phyloP scores from a whole-genome alignment of 1,140 invertebrate genomes.

The Brachionus sp. region DNA sequence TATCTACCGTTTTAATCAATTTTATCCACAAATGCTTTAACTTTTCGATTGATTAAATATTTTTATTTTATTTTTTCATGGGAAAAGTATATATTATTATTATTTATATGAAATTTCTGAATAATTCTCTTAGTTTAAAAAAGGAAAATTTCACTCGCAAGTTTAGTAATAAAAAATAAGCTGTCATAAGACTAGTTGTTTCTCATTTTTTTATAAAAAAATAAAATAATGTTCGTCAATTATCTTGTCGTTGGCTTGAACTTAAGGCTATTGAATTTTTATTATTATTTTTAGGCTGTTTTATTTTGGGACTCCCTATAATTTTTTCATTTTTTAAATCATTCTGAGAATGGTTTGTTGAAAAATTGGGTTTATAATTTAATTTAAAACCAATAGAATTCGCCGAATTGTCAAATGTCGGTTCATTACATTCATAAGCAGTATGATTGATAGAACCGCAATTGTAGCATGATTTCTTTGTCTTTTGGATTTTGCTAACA shows the following conservation, averaged over 20 bases:
- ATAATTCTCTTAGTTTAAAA: no score
- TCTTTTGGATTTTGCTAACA: not conserved
- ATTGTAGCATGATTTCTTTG: conserved; percentile 37
- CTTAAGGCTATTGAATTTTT: not conserved
- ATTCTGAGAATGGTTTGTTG: not conserved
- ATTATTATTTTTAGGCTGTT: not conserved
- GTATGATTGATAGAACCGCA: conserved; percentile 14
- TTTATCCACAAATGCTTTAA: no score
- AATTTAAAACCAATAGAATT: conserved; percentile 17
- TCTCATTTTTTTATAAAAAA: no score
- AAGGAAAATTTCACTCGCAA: no score
- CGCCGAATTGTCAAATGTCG: not conserved
- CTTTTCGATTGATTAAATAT: no score
- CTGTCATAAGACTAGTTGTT: no score
- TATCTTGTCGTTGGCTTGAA: not conserved
- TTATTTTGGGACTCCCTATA: not conserved
- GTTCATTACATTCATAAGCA: conserved; percentile 39
- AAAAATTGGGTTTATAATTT: conserved; percentile 13
- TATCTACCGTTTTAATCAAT: no score
- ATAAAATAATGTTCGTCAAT: not conserved
- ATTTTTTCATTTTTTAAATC: not conserved
- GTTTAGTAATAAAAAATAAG: no score
- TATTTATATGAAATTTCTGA: no score
- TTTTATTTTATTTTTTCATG: no score
- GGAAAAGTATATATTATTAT: no score